phyloP scores from a whole-genome alignment of 2,113 vertebrate species.

The Dicaeum eximium region DNA sequence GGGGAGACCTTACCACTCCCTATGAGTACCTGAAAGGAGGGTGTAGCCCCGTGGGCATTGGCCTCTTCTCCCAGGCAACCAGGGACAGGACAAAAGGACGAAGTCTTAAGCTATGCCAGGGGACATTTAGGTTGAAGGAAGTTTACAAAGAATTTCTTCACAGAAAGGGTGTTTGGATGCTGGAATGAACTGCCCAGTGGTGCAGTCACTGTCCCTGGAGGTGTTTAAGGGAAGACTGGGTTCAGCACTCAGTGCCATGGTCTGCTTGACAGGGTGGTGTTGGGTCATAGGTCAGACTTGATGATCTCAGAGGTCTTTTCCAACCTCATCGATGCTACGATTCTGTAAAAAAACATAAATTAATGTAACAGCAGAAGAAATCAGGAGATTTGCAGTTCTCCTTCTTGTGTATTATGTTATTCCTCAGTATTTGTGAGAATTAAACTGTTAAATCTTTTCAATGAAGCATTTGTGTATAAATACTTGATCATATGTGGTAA shows the following conservation, averaged over 20 bases:
- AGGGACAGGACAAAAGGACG: neutral
- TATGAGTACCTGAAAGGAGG: neutral
- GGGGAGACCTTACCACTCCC: too few species aligned
- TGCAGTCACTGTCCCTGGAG: neutral
- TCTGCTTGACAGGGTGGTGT: neutral
- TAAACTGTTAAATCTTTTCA: neutral
- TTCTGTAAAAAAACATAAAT: neutral
- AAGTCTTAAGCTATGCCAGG: accelerated
- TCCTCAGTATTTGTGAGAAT: neutral
- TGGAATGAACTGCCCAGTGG: neutral
- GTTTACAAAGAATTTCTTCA: neutral
- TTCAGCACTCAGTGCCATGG: neutral
- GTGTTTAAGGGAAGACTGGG: neutral
- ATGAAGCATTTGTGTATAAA: neutral
- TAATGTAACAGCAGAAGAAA: neutral
- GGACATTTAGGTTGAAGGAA: neutral
- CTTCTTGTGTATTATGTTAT: neutral
- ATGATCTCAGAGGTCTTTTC: neutral
- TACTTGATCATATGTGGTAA: neutral
- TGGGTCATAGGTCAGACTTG: neutral
- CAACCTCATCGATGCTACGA: accelerated
- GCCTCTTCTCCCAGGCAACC: neutral
- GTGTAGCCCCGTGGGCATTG: accelerated
- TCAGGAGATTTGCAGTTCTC: neutral
- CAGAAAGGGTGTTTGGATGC: neutral